These are phyloP conservation scores for Hirudo medicinalis DNA, from an alignment of 1,140 invertebrate species.

Conservation along the genomic window DNA sequence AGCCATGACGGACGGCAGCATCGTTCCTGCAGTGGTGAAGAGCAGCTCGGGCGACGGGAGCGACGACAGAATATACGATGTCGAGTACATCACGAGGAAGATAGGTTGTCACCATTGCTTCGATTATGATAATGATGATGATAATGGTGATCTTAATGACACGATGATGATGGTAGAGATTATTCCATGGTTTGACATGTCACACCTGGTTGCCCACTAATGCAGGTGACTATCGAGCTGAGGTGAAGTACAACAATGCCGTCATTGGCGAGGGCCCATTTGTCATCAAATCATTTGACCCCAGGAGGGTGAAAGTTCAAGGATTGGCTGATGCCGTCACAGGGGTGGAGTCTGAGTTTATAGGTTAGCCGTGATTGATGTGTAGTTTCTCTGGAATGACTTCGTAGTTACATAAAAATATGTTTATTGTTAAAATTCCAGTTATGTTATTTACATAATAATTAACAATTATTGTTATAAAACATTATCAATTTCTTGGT, in stretches of 20 bases:
- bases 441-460: no score
- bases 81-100: conserved; percentile 1
- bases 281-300: conserved; percentile 8
- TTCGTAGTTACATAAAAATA: not conserved
- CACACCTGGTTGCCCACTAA: no score
- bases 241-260: not conserved
- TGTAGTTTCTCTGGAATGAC: no score
- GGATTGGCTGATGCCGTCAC: not conserved
- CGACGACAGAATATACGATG: not conserved
- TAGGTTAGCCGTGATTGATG: not conserved
- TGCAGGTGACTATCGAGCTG: not conserved
- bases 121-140: no score
- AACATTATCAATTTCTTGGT: not conserved
- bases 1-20: not conserved
- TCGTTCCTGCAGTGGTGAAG: not conserved
- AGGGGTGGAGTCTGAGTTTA: not conserved
- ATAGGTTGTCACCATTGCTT: not conserved
- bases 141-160: no score
- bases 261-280: not conserved
- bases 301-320: not conserved
- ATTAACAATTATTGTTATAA: not conserved
- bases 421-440: no score
- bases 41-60: not conserved
- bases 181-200: no score
- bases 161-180: no score